Evolutionary conservation across 2,113 vertebrate genomes (phyloP).

Genomic region (Patagioenas fasciata): DNA sequence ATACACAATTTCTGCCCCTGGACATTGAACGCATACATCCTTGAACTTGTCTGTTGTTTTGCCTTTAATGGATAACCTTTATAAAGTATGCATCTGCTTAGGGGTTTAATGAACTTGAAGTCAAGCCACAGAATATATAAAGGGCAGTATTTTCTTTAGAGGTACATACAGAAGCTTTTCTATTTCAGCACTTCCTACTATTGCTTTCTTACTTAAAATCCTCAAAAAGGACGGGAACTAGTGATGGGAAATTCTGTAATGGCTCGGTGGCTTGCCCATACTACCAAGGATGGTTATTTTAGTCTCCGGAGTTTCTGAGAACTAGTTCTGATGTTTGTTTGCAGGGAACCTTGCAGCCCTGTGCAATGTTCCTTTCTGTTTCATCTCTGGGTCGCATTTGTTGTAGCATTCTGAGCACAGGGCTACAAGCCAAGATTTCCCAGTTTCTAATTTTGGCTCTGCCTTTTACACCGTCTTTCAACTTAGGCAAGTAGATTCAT

Average conservation of each 20-base stretch:
- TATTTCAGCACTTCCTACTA: constrained; percentile 2
- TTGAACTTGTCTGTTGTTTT: constrained; percentile 47
- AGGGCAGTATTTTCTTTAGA: constrained; percentile 17
- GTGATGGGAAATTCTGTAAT: neutral
- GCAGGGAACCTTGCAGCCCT: neutral
- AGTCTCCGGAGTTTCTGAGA: neutral
- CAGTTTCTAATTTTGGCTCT: constrained; percentile 55
- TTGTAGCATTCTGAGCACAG: neutral
- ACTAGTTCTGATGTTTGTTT: constrained; percentile 43
- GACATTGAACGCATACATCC: neutral
- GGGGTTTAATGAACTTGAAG: constrained; percentile 33
- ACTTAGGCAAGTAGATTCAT: constrained; percentile 38
- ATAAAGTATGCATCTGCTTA: constrained; percentile 27
- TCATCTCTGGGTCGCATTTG: neutral
- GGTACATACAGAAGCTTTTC: neutral
- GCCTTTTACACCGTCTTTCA: constrained; percentile 32
- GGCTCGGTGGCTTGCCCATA: neutral
- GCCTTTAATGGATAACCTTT: constrained; percentile 36
- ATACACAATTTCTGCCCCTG: neutral
- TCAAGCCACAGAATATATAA: neutral
- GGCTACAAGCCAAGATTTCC: constrained; percentile 39
- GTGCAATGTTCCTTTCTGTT: neutral
- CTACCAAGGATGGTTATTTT: constrained; percentile 2
- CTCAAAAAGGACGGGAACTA: neutral
- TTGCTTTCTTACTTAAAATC: neutral